Evolutionary conservation across 2,888 invertebrate genomes (phyloP), one percentile per base, ranked within the genome.

Genomic region (Parasteatoda lunata): DNA sequence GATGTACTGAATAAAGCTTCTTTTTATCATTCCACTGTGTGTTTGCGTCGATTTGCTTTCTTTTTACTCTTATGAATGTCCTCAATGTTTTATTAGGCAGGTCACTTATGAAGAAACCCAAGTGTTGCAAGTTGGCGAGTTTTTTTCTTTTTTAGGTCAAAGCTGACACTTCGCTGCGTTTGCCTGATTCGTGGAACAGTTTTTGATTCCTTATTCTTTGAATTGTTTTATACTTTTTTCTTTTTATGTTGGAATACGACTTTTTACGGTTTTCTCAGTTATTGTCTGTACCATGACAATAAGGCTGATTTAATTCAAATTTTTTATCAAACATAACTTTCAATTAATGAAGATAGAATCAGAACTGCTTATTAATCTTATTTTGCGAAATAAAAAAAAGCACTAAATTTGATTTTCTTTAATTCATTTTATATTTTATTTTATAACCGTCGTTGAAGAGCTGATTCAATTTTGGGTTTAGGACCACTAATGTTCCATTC

Each of bases 61-160:
- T 79, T 49, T 6, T 65, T 49, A 15, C 9, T 73, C 54, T 4
- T 13, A 15, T 52, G 9, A 11, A 54, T 73, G 30, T 73, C 52
- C 30, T 45, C 72, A 49, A 49, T 73, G 48, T 51, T 73, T 73
- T 11, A 30, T 73, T 54, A 59, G 75, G 48, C 81, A 51, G 81
- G 81, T 81, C 81, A 81, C 72, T 72, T 65, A 72, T 66, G 30
- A 52, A 45, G 77, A 69, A 54, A 30, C 79, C 69, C 71, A 49
- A 59, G 64, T 81, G 73, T 75, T 75, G 81, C 54, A 75, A 54
- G 8, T 49, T 51, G 66, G 68, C 54, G 81, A 64, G 68, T n/a
- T 30, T n/a, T 51, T n/a, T 79, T 48, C 66, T 80, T 81, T 81
- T 66, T 52, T 66, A 68, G 81, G 81, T 81, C 81, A 81, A 13